Conservation (phyloP, 2,888 invertebrate species). For the Drosophila fulvimacula region DNA sequence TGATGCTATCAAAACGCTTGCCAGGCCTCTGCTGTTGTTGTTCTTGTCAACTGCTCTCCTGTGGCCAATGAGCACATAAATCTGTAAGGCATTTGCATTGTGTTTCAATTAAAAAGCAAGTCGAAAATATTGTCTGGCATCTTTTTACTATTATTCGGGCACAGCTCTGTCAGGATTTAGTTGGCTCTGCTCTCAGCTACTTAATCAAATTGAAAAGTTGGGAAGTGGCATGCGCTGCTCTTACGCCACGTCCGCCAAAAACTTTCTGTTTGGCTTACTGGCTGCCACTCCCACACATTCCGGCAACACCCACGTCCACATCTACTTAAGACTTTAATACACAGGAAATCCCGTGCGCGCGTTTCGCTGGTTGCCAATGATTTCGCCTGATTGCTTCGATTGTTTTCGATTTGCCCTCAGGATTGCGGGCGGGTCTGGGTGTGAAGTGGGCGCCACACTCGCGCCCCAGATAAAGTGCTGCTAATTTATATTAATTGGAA, state of each 20-base stretch:
- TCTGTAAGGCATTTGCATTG: conserved; percentile 33
- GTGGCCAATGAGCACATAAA: conserved; percentile 44
- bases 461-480: conserved; percentile 57
- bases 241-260: conserved; percentile 42
- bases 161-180: conserved; percentile 10
- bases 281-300: conserved; percentile 44
- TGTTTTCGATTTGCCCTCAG: conserved; percentile 64
- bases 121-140: conserved; percentile 7
- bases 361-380: conserved; percentile 57
- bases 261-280: conserved; percentile 43
- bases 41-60: conserved; percentile 1
- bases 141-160: neutral
- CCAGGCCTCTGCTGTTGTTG: conserved; percentile 12
- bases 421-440: neutral
- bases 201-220: conserved; percentile 69
- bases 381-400: conserved; percentile 76
- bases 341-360: conserved; percentile 64
- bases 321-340: conserved; percentile 61
- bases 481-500: conserved; percentile 62
- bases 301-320: conserved; percentile 9
- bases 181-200: conserved; percentile 26
- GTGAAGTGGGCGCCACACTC: conserved; percentile 13
- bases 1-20: conserved; percentile 57
- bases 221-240: conserved; percentile 29
- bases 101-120: conserved; percentile 40